Evolutionary conservation across 2,797 vertebrate genomes (phyloP), one percentile per base, ranked within the genome.

Genomic region (Protonibea diacanthus): DNA sequence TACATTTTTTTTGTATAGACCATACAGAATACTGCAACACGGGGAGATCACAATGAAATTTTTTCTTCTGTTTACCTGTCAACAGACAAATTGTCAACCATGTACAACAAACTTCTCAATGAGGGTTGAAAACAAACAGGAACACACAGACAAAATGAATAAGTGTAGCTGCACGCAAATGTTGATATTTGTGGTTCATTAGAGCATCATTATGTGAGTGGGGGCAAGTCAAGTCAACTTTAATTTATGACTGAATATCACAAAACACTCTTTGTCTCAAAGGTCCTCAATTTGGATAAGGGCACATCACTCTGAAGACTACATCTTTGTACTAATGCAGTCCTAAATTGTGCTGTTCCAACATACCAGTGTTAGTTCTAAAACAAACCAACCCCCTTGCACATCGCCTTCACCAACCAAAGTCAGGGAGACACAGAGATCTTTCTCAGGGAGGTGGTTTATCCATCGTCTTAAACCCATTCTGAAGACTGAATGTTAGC

Each of bases 401-500:
- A 15, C 23, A 1, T 13, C 25, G 2, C 4, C 38, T 18, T 65
- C 83, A 57, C 8, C 42, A 56, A 56, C 95, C 96, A 97, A 96
- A 96, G 95, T 96, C 95, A 95, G 89, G 92, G 91, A 93, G 94
- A 95, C 91, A 90, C 17, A 21, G 14, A 59, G 15, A 18, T 71
- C 56, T 49, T 42, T 53, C 42, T 81, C 80, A 82, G 70, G 52
- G 59, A 67, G 48, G 71, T 65, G 40, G 7, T 47, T 59, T 27
- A 53, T 58, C 58, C 27, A 55, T 72, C 68, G 57, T 27, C 4
- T 33, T 29, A 18, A 65, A 74, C 42, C 27, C 42, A 40, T 27
- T 68, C 49, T 44, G 3, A 48, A 44, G 42, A 45, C 8, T 20
- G 18, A 55, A 48, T 33, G 14, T 25, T 3, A 57, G 23, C 12